Conservation (phyloP, 2,113 vertebrate species). For the Taurulus bubalis region DNA sequence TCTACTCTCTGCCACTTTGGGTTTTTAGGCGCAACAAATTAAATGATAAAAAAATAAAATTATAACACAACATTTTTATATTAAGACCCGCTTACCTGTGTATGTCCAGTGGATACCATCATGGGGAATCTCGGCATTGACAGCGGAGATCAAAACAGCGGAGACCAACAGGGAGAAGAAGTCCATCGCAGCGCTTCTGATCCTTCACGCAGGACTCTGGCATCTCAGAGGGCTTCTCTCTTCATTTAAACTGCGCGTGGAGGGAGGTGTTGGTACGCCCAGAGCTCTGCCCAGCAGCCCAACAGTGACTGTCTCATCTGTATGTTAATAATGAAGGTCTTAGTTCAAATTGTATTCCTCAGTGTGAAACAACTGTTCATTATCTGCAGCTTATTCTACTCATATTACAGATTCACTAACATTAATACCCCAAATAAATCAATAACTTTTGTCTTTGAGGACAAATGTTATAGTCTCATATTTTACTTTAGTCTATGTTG, state of each 20-base stretch:
- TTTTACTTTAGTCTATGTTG: background rate
- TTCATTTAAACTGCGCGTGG: constrained; percentile 27
- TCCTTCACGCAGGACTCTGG: constrained; percentile 23
- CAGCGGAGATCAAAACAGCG: constrained; percentile 47
- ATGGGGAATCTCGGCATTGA: constrained; percentile 56
- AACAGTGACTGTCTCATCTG: background rate
- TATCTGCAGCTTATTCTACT: background rate
- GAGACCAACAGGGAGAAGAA: constrained; percentile 55
- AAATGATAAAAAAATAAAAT: background rate
- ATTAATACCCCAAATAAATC: background rate
- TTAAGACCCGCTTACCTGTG: constrained; percentile 69
- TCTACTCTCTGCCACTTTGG: background rate
- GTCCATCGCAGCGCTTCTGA: constrained; percentile 66
- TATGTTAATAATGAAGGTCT: background rate
- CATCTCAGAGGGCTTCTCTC: constrained; percentile 36
- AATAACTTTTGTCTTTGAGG: background rate
- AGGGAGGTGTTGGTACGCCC: constrained; percentile 76
- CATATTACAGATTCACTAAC: background rate
- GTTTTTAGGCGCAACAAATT: background rate
- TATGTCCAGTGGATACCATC: constrained; percentile 84
- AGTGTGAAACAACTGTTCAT: background rate
- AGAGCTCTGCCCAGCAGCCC: constrained; percentile 27
- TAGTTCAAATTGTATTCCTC: background rate
- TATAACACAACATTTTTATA: background rate
- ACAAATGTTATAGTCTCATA: background rate